Percentiles rank a stretch among this genome's conserved stretches.
These are phyloP conservation scores for Budorcas taxicolor DNA, from an alignment of 2,113 vertebrate genomes.

Conservation along the genomic window DNA sequence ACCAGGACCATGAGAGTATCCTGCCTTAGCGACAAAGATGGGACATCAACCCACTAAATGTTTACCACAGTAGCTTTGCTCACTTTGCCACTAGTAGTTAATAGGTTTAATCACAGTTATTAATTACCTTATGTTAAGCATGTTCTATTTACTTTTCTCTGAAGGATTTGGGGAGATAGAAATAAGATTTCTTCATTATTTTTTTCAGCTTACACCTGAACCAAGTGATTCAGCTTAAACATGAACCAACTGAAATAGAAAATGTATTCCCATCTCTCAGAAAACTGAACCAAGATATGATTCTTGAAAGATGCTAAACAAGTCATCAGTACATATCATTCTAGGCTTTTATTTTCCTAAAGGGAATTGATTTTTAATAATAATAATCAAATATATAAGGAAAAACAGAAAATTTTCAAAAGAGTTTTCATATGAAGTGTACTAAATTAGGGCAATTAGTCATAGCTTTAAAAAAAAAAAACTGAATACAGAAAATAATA, in stretches of 20 bases:
- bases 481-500: background rate
- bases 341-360: background rate
- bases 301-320: background rate
- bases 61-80: background rate
- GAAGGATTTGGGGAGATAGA: background rate
- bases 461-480: background rate
- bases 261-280: background rate
- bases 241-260: background rate
- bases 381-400: background rate
- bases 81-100: background rate
- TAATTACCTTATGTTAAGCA: background rate
- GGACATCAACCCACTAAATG: background rate
- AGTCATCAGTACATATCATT: background rate
- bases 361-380: background rate
- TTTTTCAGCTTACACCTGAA: background rate
- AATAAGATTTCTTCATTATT: background rate
- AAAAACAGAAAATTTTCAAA: background rate
- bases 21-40: background rate
- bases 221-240: background rate
- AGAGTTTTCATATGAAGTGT: background rate
- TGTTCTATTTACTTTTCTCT: background rate
- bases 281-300: background rate
- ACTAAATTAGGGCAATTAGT: background rate
- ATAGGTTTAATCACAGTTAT: background rate
- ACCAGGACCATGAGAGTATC: background rate